These are phyloP conservation scores for Diachasma alloeum DNA, from an alignment of 1,140 invertebrate genomes.

Conservation along the genomic window DNA sequence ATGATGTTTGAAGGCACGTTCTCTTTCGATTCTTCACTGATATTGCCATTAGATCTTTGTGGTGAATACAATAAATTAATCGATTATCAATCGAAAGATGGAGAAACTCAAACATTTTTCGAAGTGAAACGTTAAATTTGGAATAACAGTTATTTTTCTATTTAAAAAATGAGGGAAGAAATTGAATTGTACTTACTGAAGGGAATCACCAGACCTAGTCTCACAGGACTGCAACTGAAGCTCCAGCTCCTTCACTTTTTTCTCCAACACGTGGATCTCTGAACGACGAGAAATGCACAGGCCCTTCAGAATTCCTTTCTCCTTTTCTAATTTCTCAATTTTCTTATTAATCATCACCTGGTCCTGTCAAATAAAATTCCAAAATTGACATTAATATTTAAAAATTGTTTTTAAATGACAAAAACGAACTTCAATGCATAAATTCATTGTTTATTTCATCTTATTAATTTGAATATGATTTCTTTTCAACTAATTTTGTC, in stretches of 20 bases:
- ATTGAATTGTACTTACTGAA: too few relatives aligned
- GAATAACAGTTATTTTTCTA: background rate
- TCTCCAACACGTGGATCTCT: conserved; percentile 42
- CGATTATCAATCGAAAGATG: background rate
- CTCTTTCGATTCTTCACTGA: background rate
- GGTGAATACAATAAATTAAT: background rate
- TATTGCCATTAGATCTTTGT: background rate
- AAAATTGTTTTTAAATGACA: too few relatives aligned
- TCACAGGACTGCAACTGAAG: too few relatives aligned
- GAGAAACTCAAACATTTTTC: background rate
- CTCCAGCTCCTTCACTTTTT: conserved; percentile 28
- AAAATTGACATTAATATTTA: too few relatives aligned
- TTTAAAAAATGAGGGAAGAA: too few relatives aligned
- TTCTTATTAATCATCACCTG: conserved; percentile 11
- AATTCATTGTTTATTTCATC: too few relatives aligned
- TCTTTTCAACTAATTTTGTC: too few relatives aligned
- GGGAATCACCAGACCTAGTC: too few relatives aligned
- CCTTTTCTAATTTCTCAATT: conserved; percentile 45
- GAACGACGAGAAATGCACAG: conserved; percentile 40
- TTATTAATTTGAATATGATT: too few relatives aligned
- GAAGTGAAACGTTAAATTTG: too few relatives aligned
- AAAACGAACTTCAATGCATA: too few relatives aligned
- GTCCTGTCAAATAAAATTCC: too few relatives aligned
- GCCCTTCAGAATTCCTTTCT: conserved; percentile 44
- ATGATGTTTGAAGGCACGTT: background rate